Base-by-base conservation (phyloP, 2,113 vertebrate species). In the Chascanopsetta lugubris region DNA sequence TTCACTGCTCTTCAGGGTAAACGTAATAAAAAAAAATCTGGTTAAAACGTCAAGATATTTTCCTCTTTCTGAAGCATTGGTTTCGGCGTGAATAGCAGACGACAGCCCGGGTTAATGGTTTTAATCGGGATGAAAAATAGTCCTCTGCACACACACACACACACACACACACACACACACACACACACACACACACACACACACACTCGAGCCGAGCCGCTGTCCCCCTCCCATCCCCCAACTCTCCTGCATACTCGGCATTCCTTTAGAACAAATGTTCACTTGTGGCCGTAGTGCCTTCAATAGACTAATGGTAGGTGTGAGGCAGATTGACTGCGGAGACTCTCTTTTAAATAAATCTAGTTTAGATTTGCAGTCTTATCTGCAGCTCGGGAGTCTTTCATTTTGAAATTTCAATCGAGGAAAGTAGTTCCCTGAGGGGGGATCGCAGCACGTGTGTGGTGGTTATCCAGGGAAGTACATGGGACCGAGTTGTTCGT, bases 261-360 rank as follows among this genome's bases (percentile, higher is more conserved):
- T 95, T 95, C 94, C 91, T 94, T 87, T 79, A 70, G 92, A 94
- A 95, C 94, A 95, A 95, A 94, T 92, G 92, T 92, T 94, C 93
- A 89, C 91, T 95, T 95, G 94, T 95, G 92, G 93, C 92, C 92
- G 89, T 93, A 94, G 91, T 86, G 90, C 88, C 92, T 87, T 90
- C 91, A 91, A 90, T 87, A 89, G 89, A 89, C 88, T 86, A 87
- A 88, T 85, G 72, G 77, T 86, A 90, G 89, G 83, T 88, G 82
- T 48, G 62, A 86, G 73, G 58, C 69, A 25, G 63, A 65, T 82
- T 81, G 58, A 58, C 65, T 62, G 29, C 60, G 46, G 79, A 82
- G 83, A 71, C 47, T 64, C 62, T 57, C 3, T 36, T 54, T n/a
- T 34, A 66, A 82, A 82, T 80, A 75, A 59, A 73, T 74, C 18